Evolutionary conservation across 2,888 invertebrate genomes (phyloP), one percentile per base, ranked within the genome.

Genomic region (Perithous albicinctus): DNA sequence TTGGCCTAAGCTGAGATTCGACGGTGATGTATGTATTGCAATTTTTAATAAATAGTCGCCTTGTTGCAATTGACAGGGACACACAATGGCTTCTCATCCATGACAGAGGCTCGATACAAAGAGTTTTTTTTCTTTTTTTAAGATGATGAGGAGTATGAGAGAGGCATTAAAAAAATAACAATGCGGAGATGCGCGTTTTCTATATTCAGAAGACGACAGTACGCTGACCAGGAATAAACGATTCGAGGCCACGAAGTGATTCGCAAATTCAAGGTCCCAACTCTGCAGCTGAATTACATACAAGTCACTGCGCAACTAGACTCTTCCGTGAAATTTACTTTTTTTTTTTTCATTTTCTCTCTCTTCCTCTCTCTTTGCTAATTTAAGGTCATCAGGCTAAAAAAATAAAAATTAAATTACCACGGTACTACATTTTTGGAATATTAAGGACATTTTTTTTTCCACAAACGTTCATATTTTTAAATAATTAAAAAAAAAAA

Each of bases 201-300:
- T 78, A 73, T 67, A 78, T 73, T 78, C 73, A 59, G 66, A 73
- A 73, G 73, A 73, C 54, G 69, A 26, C 46, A 59, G 35, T 48
- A 41, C 29, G 64, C 74, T 74, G 51, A 79, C 78, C 73, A 78
- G 66, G 72, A 78, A 73, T 78, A 48, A 70, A 56, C 66, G 29
- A 76, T 77, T 66, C 80, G 72, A 80, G 76, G 76, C 51, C 80
- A 66, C 32, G 64, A 6, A 64, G 56, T 41, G 46, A 64, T 76
- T 76, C 66, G 76, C n/a, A 32, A 56, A 80, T 80, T 83, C 83
- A 80, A 83, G 83, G 80, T 63, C 51, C 73, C 23, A 64, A 51
- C 75, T 63, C 10, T 46, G 18, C 51, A 56, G 59, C 38, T 75
- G 38, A 61, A 59, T 43, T 56, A 35, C 35, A 77, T 29, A 29